These are phyloP conservation scores for Trachelus tabidus DNA, from an alignment of 2,888 invertebrate species.

Conservation along the genomic window DNA sequence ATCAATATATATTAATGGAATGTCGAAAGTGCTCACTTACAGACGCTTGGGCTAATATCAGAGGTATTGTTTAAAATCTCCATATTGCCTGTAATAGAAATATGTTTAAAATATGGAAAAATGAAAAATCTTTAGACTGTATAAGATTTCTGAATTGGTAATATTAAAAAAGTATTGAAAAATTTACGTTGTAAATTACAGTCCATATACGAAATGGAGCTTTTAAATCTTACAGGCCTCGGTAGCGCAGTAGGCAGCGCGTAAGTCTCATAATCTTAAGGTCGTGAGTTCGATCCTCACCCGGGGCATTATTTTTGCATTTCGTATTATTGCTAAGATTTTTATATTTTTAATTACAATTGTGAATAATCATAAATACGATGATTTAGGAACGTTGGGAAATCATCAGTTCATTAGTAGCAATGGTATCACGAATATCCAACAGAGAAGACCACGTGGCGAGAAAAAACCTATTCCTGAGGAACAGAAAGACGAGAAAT, in stretches of 20 bases:
- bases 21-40: too few species aligned
- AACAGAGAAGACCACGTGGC: constrained; percentile 74
- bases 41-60: too few species aligned
- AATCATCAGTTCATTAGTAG: constrained; percentile 33
- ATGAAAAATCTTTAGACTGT: too few species aligned
- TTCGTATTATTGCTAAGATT: constrained; percentile 17
- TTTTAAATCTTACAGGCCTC: constrained; percentile 68
- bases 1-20: too few species aligned
- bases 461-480: constrained; percentile 89
- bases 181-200: too few species aligned
- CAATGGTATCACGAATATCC: constrained; percentile 26
- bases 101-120: too few species aligned
- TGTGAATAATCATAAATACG: background rate
- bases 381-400: constrained; percentile 17
- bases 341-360: background rate
- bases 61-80: too few species aligned
- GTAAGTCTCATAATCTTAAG: constrained; percentile 92
- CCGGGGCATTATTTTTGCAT: constrained; percentile 74
- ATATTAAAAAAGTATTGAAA: too few species aligned
- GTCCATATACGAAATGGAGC: too few species aligned
- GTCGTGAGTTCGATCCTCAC: constrained; percentile 95
- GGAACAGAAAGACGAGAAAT: constrained; percentile 89
- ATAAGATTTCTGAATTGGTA: too few species aligned
- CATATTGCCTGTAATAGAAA: background rate
- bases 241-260: constrained; percentile 91